These are phyloP conservation scores for Petrocephalus zakoni DNA, from an alignment of 2,113 vertebrate genomes.

Conservation along the genomic window DNA sequence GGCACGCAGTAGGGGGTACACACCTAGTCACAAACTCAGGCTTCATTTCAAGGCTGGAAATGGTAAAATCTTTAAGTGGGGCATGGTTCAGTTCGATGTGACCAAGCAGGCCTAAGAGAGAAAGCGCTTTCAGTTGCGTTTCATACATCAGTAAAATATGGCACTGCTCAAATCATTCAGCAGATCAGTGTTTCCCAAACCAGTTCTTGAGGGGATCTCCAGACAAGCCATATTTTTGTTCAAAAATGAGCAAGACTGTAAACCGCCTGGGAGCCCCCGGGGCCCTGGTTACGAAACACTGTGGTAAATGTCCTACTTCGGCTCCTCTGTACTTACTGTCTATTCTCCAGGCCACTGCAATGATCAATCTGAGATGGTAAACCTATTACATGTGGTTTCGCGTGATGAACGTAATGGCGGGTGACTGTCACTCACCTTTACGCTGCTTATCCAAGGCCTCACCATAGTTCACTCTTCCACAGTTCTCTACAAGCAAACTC, in stretches of 20 bases:
- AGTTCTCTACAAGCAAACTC: conserved; percentile 81
- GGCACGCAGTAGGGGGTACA: conserved; percentile 12
- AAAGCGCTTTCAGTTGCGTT: neutral
- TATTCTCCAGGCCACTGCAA: too few species aligned
- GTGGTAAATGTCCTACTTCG: neutral
- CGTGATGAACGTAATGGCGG: neutral
- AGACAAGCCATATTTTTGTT: neutral
- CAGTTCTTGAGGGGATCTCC: neutral
- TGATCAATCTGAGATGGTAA: too few species aligned
- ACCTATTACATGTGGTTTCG: too few species aligned
- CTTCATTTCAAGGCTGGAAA: conserved; percentile 59
- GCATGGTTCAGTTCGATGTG: conserved; percentile 51
- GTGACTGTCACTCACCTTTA: conserved; percentile 65
- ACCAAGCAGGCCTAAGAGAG: conserved; percentile 53
- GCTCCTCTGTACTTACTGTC: too few species aligned
- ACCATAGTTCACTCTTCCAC: conserved; percentile 85
- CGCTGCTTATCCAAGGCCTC: conserved; percentile 71
- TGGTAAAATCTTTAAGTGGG: conserved; percentile 54
- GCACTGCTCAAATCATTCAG: neutral
- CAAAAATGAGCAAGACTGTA: neutral
- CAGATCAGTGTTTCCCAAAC: neutral
- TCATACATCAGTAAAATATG: neutral
- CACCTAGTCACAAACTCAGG: conserved; percentile 57
- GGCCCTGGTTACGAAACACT: neutral
- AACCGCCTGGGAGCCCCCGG: neutral